These are phyloP conservation scores for Neodiprion fabricii DNA, from an alignment of 1,140 invertebrate species.

Conservation along the genomic window DNA sequence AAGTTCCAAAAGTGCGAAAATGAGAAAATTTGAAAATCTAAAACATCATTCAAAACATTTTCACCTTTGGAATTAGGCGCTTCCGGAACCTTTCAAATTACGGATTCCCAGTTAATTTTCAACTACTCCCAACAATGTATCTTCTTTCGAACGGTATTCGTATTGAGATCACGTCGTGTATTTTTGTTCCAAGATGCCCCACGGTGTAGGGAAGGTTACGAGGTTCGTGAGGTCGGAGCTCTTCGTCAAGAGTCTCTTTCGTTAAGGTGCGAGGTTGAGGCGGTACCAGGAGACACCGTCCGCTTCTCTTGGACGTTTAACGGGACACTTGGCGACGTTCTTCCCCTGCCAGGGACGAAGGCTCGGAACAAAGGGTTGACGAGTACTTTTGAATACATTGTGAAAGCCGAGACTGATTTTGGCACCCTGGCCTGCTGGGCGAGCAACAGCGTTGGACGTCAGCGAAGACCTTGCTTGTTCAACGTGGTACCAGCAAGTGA, in stretches of 20 bases:
- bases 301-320: conserved; percentile 84
- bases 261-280: conserved; percentile 82
- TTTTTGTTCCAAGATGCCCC: conserved; percentile 64
- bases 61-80: too few species aligned
- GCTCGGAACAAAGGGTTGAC: conserved; percentile 69
- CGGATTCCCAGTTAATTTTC: too few species aligned
- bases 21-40: too few species aligned
- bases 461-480: conserved; percentile 81
- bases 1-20: too few species aligned
- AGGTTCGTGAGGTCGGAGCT: conserved; percentile 66
- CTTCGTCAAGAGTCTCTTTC: conserved; percentile 67
- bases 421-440: conserved; percentile 88
- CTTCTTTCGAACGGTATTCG: too few species aligned
- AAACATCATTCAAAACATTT: too few species aligned
- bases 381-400: conserved; percentile 73
- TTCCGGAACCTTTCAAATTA: too few species aligned
- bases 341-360: conserved; percentile 63
- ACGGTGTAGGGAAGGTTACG: conserved; percentile 66
- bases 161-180: background rate
- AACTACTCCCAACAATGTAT: too few species aligned
- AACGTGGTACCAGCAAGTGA: conserved; percentile 82
- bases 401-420: conserved; percentile 71
- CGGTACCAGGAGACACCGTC: conserved; percentile 71
- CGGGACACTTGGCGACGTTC: conserved; percentile 71
- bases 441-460: conserved; percentile 80